Base-by-base conservation (phyloP, 2,888 invertebrate genomes). In the Lasioglossum calceatum region DNA sequence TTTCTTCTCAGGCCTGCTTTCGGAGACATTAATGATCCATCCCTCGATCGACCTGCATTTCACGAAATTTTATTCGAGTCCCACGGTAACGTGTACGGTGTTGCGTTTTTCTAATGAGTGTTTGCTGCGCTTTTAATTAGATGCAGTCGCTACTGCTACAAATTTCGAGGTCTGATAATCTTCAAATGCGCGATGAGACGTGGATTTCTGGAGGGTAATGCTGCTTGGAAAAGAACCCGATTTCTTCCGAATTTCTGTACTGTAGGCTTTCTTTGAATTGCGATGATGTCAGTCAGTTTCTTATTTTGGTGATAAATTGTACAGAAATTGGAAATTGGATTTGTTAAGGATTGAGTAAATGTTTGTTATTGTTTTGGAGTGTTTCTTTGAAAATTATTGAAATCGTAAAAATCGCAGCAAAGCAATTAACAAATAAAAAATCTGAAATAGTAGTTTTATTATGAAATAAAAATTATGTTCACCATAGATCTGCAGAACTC, bases 141-240 rank as follows among this genome's bases (percentile, higher is more conserved):
- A 67, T 36, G 10, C 36, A 7, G 61, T 5, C 14, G 7, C 32
- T 64, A 7, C 4, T 64, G 16, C 2, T 36, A 5, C 19, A 23
- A 8, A 67, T 67, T 67, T 67, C 67, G 67, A 67, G 36, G 67
- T 67, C 67, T 67, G 67, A 67, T 67, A 67, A 67, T 67, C 36
- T 36, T 36, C 67, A 8, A 67, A 67, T 67, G 23, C 7, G 36
- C 36, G 36, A 67, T 67, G 19, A 36, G 14, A 61, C 61, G 19
- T 36, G 67, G 10, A 67, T 23, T 10, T 19, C 67, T 8, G 67
- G 36, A 67, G 36, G 36, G 2, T 4, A 16, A 8, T 23, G 32
- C 32, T 67, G 2, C 19, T 67, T 23, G 19, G 10, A 36, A 36
- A 67, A 67, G 32, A 67, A 1, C 8, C 36, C 36, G 36, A 19